Conservation (phyloP, 2,888 invertebrate species). For the Abrostola triplasia region DNA sequence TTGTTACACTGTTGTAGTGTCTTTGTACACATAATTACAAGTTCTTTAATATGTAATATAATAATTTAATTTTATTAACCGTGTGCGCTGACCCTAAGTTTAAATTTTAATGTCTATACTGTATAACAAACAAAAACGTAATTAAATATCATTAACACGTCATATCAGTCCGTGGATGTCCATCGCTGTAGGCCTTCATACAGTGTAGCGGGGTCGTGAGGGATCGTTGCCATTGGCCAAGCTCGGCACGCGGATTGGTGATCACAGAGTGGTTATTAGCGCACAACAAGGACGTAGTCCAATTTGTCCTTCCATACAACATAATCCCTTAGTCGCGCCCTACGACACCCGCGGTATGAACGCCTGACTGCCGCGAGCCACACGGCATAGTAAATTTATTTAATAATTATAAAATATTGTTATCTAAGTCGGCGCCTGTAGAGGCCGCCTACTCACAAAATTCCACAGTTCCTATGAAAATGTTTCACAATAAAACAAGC, state of each 20-base stretch:
- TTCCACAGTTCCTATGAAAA: slow-evolving; percentile 45
- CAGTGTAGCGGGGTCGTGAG: slow-evolving; percentile 1
- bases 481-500: slow-evolving; percentile 19
- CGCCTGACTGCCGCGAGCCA: background rate
- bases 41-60: slow-evolving; percentile 15
- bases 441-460: slow-evolving; percentile 28
- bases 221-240: background rate
- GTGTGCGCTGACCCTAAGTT: slow-evolving; percentile 30
- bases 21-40: slow-evolving; percentile 21
- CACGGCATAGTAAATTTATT: background rate
- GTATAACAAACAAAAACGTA: slow-evolving; percentile 26
- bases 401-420: slow-evolving; percentile 22
- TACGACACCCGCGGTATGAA: background rate
- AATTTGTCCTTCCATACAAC: background rate
- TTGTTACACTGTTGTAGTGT: slow-evolving; percentile 25
- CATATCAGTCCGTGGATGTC: slow-evolving; percentile 3
- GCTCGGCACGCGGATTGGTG: background rate
- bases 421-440: slow-evolving; percentile 29
- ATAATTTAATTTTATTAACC: slow-evolving; percentile 9
- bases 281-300: background rate
- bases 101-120: slow-evolving; percentile 26
- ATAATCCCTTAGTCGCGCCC: slow-evolving; percentile 1
- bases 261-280: slow-evolving; percentile 6
- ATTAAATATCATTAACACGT: slow-evolving; percentile 4
- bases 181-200: background rate